phyloP scores from a whole-genome alignment of 2,797 vertebrate species.

The Lepilemur septentrionalis region DNA sequence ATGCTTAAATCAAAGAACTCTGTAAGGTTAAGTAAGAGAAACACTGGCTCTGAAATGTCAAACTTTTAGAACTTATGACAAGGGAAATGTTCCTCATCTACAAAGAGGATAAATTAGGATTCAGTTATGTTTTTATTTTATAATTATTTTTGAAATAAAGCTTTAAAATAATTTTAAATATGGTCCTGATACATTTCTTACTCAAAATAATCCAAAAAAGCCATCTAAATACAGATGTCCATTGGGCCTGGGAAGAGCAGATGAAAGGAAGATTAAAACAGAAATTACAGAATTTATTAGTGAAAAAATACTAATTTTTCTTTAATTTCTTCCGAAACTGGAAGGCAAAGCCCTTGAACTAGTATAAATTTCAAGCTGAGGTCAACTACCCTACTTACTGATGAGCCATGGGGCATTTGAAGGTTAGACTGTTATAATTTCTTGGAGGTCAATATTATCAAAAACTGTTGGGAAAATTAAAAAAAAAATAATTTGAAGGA shows the following conservation, averaged over 20 bases:
- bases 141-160: slow-evolving; percentile 46
- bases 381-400: background rate
- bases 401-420: background rate
- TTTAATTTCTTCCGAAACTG: background rate
- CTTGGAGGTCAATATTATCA: background rate
- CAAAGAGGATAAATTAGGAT: background rate
- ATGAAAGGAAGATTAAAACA: background rate
- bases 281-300: background rate
- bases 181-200: background rate
- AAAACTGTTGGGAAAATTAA: background rate
- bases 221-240: background rate
- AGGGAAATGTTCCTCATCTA: background rate
- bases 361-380: background rate
- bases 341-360: background rate
- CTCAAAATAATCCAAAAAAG: slow-evolving; percentile 14
- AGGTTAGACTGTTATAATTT: background rate
- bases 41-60: background rate
- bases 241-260: background rate
- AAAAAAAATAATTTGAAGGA: background rate
- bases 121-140: background rate
- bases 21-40: background rate
- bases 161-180: slow-evolving; percentile 15
- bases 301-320: background rate
- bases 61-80: background rate
- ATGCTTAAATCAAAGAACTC: background rate